Evolutionary conservation across 2,888 invertebrate species (phyloP).

Genomic region (Aelia acuminata): DNA sequence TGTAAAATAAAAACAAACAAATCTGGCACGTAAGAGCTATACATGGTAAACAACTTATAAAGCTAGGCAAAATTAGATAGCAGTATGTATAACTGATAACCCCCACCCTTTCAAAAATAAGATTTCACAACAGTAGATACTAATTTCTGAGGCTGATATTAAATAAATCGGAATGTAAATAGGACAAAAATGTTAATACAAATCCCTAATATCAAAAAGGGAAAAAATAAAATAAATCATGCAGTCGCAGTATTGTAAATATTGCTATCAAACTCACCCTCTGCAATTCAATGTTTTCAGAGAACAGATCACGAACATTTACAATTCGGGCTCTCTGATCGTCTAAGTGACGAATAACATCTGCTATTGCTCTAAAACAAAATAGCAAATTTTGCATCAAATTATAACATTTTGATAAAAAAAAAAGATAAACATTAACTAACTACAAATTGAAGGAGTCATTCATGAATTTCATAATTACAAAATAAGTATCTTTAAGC

Average conservation of each 20-base stretch:
- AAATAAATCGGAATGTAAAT: not conserved
- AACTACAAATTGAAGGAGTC: not conserved
- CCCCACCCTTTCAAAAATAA: not conserved
- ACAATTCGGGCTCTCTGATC: slow-evolving; percentile 77
- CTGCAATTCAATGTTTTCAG: slow-evolving; percentile 78
- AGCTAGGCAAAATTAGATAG: not conserved
- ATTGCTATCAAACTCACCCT: slow-evolving; percentile 70
- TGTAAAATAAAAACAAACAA: not conserved
- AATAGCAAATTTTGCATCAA: not conserved
- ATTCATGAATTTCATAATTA: not conserved
- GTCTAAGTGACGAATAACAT: slow-evolving; percentile 79
- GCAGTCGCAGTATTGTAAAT: not conserved
- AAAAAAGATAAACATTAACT: not conserved
- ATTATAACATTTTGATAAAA: too few relatives aligned
- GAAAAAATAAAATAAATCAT: not conserved
- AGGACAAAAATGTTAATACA: not conserved
- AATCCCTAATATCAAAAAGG: too few relatives aligned
- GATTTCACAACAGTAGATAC: not conserved
- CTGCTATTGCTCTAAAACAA: slow-evolving; percentile 77
- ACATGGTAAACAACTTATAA: too few relatives aligned
- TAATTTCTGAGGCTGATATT: not conserved
- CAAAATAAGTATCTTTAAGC: not conserved
- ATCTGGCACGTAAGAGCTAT: too few relatives aligned
- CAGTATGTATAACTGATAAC: not conserved
- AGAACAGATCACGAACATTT: slow-evolving; percentile 79